phyloP scores from a whole-genome alignment of 2,113 vertebrate genomes.

The Myrmecobius fasciatus region DNA sequence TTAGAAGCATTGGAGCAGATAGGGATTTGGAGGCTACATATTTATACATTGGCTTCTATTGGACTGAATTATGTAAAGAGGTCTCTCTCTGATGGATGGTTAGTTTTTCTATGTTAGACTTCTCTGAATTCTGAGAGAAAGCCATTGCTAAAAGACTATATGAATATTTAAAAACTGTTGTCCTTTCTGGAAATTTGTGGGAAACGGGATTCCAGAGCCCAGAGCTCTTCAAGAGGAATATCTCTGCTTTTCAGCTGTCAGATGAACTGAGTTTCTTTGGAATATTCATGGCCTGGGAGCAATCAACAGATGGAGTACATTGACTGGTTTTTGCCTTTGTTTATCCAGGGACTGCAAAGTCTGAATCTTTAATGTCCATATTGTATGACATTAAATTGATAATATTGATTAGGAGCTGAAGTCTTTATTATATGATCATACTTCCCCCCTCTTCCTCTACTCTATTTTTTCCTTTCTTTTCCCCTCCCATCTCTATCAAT shows the following conservation, averaged over 20 bases:
- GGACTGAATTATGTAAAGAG: constrained; percentile 7
- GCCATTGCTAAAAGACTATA: background rate
- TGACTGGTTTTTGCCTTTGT: background rate
- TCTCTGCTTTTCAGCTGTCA: background rate
- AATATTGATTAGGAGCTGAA: background rate
- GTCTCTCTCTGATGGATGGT: background rate
- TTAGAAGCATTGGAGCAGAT: constrained; percentile 37
- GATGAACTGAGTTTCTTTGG: background rate
- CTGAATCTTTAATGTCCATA: background rate
- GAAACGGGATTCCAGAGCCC: background rate
- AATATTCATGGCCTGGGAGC: background rate
- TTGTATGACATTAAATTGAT: background rate
- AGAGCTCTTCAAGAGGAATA: background rate
- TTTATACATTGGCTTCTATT: background rate
- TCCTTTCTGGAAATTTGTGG: background rate
- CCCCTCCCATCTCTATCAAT: background rate
- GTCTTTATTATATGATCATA: background rate
- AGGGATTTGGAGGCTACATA: background rate
- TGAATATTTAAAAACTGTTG: background rate
- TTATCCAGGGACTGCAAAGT: background rate
- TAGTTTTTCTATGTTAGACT: background rate
- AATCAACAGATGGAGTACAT: background rate
- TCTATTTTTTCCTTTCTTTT: background rate
- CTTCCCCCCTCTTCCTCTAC: too few relatives aligned
- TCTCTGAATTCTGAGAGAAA: background rate